Base-by-base conservation (phyloP, 2,797 vertebrate genomes). In the Neosalanx taihuensis region DNA sequence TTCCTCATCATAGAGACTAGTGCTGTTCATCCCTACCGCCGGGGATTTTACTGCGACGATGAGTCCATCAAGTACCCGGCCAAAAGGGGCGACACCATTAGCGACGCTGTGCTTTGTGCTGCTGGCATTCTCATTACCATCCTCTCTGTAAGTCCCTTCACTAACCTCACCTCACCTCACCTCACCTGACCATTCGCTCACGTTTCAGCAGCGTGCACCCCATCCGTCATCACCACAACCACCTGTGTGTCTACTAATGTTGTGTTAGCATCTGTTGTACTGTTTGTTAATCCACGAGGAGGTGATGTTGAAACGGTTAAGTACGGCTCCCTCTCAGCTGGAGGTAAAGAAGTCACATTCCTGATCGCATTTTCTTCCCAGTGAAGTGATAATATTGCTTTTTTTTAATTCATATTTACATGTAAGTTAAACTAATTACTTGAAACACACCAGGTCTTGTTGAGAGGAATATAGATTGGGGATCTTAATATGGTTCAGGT, bases 1-100 rank as follows among this genome's bases (percentile, higher is more conserved):
- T 99, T 99, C 92, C 92, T 99, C 90, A 95, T 99, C 91, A 98
- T 98, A 70, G 96, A 98, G 92, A 95, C 95, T 23, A 97, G 95
- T 84, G 94, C 95, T 88, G 95, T 99, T 83, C 93, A 95, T 72
- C 97, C 97, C 77, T 98, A 98, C 90, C 93, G 85, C 79, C 91
- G 97, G 72, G 97, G 97, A 69, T 99, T 99, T 93, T 97, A 98
- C 92, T 99, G 97, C 82, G 87, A 90, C 0, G 97, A 99, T 0
- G 95, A 97, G 81, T 96, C 96, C 90, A 97, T 99, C 93, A 95
- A 91, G 90, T 98, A 97, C 82, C 97, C 97, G 0, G 88, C 93
- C 93, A 98, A 99, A 92, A 89, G 87, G 0, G 91, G 94, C 76
- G 96, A 99, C 88, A 98, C 96, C 23, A 97, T 99, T 88, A 98